Base-by-base conservation (phyloP, 37 sponge, comb jelly and placozoan genomes). In the Chondrilla cf. caribensis region DNA sequence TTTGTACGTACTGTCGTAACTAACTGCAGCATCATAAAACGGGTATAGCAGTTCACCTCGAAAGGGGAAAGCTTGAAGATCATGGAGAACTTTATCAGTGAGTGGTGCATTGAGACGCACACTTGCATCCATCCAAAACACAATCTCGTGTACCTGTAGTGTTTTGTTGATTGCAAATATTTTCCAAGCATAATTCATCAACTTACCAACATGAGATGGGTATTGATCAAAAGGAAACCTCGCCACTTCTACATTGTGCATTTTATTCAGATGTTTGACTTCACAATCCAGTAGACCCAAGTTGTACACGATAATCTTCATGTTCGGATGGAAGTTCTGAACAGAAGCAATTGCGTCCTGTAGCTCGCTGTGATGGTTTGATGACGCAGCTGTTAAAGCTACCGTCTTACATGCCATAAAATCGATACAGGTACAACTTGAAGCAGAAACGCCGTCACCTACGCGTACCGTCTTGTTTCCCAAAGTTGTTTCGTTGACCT, bases 61-160 rank as follows among this genome's bases (percentile, higher is more conserved):
- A 47, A 65, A 65, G 4, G 82, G 82, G 47, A 81, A 81, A 0
- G 60, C 26, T 28, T 37, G 43, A 0, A 81, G 28, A 44, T 42
- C 60, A 54, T 60, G 68, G n/a, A 81, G 66, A 3, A 66, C 44
- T 6, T 38, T 43, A n/a, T 65, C 44, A 21, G 35, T 41, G 8
- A 24, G 29, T 24, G 83, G 75, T 7, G 73, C 37, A 2, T 11
- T 26, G 43, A 84, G 77, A 25, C 78, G 54, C 15, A 84, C 33
- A 58, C 84, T 84, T 15, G 84, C 58, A 42, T 84, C 84, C 38
- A 79, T 77, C 35, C 70, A 84, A 22, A 77, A n/a, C 15, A 84
- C 57, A 35, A 84, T 58, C 36, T 84, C 84, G 55, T 77, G 58
- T 54, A 77, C 59, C 32, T 14, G 39, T 26, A 77, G 11, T 29